Evolutionary conservation across 2,113 vertebrate genomes (phyloP).

Genomic region (Tyrannus savana): DNA sequence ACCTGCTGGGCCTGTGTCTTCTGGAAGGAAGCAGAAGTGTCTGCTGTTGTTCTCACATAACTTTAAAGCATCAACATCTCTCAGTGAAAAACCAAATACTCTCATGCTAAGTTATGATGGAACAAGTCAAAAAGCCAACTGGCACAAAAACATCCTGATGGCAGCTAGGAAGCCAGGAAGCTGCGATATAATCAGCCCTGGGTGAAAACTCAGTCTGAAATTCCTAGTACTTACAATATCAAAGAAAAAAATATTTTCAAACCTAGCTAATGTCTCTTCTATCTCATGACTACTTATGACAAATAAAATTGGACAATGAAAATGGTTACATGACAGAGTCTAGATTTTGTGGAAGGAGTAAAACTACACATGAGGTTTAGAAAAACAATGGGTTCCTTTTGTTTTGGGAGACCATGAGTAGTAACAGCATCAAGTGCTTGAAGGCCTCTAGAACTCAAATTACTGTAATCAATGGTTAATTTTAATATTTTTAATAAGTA

Average conservation of each 20-base stretch:
- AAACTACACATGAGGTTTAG: background rate
- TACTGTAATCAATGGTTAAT: background rate
- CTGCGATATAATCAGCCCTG: background rate
- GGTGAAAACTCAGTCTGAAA: conserved; percentile 25
- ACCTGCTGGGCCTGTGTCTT: background rate
- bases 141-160: background rate
- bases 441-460: background rate
- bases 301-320: conserved; percentile 7
- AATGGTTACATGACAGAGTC: background rate
- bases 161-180: conserved; percentile 4
- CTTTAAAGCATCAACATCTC: background rate
- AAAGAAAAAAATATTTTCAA: conserved; percentile 52
- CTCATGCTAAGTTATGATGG: background rate
- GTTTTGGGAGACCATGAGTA: background rate
- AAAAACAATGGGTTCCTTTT: background rate
- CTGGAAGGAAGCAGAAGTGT: background rate
- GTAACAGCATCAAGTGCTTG: background rate
- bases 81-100: background rate
- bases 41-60: background rate
- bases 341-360: background rate
- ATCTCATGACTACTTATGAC: background rate
- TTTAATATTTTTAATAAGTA: background rate
- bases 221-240: background rate
- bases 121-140: conserved; percentile 10
- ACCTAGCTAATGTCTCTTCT: conserved; percentile 39